A percentile compares a stretch with the other conserved stretches of the same genome.
phyloP scores from a whole-genome alignment of 2,113 vertebrate genomes.

The Erpornis zantholeuca region DNA sequence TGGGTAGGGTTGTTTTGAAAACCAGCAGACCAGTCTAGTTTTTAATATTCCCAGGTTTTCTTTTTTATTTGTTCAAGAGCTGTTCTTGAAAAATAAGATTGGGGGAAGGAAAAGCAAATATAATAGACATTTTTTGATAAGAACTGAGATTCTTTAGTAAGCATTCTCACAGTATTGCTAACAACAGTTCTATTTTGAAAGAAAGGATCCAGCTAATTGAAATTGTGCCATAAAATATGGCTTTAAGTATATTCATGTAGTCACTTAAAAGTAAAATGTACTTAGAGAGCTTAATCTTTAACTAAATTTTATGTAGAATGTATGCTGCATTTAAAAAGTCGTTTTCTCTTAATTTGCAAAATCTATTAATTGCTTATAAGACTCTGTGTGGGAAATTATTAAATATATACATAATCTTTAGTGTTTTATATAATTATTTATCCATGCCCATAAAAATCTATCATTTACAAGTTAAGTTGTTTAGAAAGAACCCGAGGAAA shows the following conservation, averaged over 20 bases:
- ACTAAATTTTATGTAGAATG: background rate
- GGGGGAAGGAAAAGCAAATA: constrained; percentile 15
- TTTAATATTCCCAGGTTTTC: constrained; percentile 3
- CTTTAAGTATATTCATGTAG: background rate
- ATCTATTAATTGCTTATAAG: background rate
- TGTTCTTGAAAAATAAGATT: background rate
- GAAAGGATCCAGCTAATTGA: background rate
- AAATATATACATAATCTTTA: background rate
- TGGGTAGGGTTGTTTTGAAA: background rate
- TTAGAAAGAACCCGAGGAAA: background rate
- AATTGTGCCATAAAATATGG: background rate
- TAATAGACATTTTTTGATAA: constrained; percentile 30
- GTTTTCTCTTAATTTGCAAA: background rate
- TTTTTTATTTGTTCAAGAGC: background rate
- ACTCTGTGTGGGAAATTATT: background rate
- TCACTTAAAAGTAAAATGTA: background rate
- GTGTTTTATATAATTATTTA: background rate
- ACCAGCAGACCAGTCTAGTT: background rate
- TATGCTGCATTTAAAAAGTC: background rate
- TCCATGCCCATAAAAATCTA: rapidly evolving
- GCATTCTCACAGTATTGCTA: background rate
- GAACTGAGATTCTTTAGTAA: background rate
- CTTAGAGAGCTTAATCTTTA: background rate
- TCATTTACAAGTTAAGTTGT: background rate
- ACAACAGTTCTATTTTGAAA: background rate